Base-by-base conservation (phyloP, 2,113 vertebrate genomes). In the Siniperca knerii region DNA sequence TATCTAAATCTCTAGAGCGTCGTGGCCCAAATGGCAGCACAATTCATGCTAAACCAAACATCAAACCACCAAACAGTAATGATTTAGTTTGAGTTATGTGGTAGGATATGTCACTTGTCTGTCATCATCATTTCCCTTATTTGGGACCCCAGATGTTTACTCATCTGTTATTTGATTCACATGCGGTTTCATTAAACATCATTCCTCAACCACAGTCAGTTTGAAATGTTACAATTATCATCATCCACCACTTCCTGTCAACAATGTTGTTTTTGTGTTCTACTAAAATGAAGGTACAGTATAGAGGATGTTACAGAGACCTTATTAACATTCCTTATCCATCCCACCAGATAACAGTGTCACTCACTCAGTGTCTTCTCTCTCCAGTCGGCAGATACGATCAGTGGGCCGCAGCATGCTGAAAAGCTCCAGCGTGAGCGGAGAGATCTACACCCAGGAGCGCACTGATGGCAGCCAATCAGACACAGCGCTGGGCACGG, bases 401-500 rank as follows among this genome's bases (percentile, higher is more conserved):
- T 91, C 90, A 18, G 96, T 97, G 79, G 97, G 98, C 93, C 97
- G 97, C 94, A 97, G 84, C 93, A 97, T 99, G 95, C 95, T 94
- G 76, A 99, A 99, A 96, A 99, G 98, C 96, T 99, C 97, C 95
- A 99, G 98, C 68, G 96, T 99, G 84, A 98, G 98, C 68, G 97
- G 98, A 50, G 98, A 99, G 93, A 97, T 99, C 66, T 99, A 98
- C 92, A 96, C 96, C 15, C 95, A 98, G 92, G 98, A 99, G 90
- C 97, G 97, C 88, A 98, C 97, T 8, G 98, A 99, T 0, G 98
- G 98, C 93, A 99, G 98, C 92, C 98, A 99, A 88, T 99, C 98
- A 0, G 98, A 99, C 95, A 99, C 98, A 0, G 98, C 98, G 7
- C 96, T 99, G 92, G 98, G 98, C 54, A 97, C 93, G 0, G 96